Conservation (phyloP, 2,888 invertebrate genomes). For the Tridacna crocea region DNA sequence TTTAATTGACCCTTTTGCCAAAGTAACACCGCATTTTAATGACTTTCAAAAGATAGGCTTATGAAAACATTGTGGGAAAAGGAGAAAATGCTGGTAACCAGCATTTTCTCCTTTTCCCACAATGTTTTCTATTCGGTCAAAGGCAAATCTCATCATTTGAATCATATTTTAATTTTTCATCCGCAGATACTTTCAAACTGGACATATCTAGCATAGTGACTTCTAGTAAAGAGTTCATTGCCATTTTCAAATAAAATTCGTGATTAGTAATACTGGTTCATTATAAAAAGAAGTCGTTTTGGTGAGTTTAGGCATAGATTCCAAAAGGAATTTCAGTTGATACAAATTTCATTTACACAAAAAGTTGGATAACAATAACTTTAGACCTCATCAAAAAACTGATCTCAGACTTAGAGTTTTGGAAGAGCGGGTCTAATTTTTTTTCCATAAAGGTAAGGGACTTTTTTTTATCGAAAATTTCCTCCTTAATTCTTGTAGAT, state of each 20-base stretch:
- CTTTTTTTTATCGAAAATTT: no score
- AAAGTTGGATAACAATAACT: no score
- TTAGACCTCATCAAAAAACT: no score
- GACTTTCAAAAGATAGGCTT: not conserved
- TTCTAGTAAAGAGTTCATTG: not conserved
- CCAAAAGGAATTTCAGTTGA: no score
- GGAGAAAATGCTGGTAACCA: not conserved
- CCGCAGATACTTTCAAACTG: not conserved
- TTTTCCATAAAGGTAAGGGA: no score
- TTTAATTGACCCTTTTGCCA: not conserved
- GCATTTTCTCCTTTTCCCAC: not conserved
- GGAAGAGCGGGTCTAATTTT: no score
- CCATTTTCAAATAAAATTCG: not conserved
- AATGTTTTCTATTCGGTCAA: not conserved
- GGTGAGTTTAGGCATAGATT: not conserved
- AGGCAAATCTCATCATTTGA: not conserved
- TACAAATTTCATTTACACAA: no score
- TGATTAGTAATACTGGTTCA: not conserved
- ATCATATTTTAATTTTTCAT: not conserved
- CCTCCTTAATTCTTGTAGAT: no score
- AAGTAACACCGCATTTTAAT: not conserved
- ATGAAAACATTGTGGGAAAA: not conserved
- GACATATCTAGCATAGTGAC: not conserved
- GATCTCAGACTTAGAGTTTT: no score
- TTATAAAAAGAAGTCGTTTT: not conserved